Base-by-base conservation (phyloP, 2,797 vertebrate genomes). In the Liasis olivaceus region DNA sequence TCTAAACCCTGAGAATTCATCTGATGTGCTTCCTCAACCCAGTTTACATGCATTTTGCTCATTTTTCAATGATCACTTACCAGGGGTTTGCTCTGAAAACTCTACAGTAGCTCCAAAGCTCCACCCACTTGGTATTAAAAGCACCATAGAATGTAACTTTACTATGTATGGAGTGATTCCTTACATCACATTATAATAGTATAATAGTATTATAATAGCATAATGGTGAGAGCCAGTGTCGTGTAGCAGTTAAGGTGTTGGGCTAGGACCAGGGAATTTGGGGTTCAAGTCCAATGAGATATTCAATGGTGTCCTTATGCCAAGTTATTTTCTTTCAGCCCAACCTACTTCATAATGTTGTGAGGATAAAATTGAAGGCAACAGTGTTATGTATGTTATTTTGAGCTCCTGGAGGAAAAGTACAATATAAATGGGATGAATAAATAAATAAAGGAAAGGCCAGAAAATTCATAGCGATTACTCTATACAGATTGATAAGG, bases 11-110 rank as follows among this genome's bases (percentile, higher is more conserved):
- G 42, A 88, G 69, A 87, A 93, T 91, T 95, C 90, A 86, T 92
- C 89, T 89, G 89, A 91, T 17, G 36, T 95, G 54, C 26, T 36
- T 87, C 88, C 88, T 94, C 89, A 93, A 56, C 93, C 59, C 86
- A 72, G 93, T 93, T 89, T 47, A 63, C 13, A 92, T 90, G 93
- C 88, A 63, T 93, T 93, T 90, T 85, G 12, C 81, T 92, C 63
- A 93, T 93, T 51, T 93, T 92, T 87, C 51, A 56, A 69, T 22
- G 15, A n/a, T 92, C 58, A 91, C 90, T 94, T 69, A 94, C 51
- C 92, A 93, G 5, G 1, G 91, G 89, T 91, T 60, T 77, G 36
- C 31, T 47, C 15, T 60, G n/a, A 91, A 59, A 87, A 36, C n/a
- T 85, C 94, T 96, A 95, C 72, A 36, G 91, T 89, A 77, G 22